Conservation (phyloP, 2,113 vertebrate species). For the Tachuris rubrigastra region DNA sequence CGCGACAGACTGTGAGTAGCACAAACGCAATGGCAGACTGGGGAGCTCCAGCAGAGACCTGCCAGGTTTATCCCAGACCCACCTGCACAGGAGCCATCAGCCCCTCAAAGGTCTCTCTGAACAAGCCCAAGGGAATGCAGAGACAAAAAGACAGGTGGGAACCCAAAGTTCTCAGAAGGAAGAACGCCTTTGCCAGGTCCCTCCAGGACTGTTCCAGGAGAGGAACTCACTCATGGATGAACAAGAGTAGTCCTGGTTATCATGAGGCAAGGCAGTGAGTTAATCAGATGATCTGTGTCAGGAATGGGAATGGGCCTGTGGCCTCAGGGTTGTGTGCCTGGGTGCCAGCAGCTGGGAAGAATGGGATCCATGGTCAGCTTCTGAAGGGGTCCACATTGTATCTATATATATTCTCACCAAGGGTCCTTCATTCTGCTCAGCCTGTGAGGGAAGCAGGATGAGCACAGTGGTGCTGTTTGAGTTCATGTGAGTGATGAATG, state of each 20-base stretch:
- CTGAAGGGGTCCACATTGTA: background rate
- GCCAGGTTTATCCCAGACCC: background rate
- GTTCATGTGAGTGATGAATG: background rate
- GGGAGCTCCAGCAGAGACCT: background rate
- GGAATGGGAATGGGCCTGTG: background rate
- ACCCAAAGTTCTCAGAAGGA: background rate
- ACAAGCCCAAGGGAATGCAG: background rate
- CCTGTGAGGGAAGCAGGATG: background rate
- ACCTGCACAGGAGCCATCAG: background rate
- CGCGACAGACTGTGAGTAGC: background rate
- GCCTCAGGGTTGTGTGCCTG: background rate
- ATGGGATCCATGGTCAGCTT: background rate
- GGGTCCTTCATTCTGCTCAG: background rate
- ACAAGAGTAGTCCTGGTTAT: background rate
- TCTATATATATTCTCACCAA: background rate
- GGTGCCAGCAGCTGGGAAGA: background rate
- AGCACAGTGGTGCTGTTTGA: background rate
- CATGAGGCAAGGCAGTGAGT: background rate
- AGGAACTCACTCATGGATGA: background rate
- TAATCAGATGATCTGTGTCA: background rate
- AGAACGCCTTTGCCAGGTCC: fast-evolving
- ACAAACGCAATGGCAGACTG: background rate
- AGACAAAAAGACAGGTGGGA: background rate
- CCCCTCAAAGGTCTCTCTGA: too few relatives aligned
- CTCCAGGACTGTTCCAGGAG: background rate